Evolutionary conservation across 2,797 vertebrate genomes (phyloP).

Genomic region (Delichon dasypus): DNA sequence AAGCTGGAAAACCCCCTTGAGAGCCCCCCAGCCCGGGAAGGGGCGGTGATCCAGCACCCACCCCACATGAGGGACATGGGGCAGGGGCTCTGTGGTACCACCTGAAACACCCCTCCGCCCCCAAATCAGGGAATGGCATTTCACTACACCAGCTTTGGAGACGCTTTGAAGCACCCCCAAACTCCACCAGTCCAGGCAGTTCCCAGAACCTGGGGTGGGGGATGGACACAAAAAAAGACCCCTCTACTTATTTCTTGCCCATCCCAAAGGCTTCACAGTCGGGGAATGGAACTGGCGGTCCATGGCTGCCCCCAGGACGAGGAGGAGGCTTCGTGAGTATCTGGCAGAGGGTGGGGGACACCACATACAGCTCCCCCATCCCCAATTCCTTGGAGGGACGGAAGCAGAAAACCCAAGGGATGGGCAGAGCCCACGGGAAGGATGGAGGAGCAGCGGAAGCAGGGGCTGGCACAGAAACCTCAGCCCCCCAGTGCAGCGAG

Average conservation of each 20-base stretch:
- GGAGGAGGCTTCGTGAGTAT: neutral
- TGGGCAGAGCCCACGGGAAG: neutral
- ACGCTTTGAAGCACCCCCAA: neutral
- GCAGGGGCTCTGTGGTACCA: neutral
- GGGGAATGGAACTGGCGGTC: neutral
- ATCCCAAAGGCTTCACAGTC: neutral
- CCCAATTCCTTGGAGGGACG: neutral
- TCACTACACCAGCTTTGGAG: neutral
- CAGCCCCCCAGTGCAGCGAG: neutral
- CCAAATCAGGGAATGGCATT: neutral
- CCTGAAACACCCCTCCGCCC: neutral
- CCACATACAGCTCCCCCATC: neutral
- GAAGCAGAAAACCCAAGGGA: neutral
- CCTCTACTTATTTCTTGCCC: neutral
- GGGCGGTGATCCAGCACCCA: conserved; percentile 20
- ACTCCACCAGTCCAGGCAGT: neutral
- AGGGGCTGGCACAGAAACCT: neutral
- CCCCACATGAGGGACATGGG: neutral
- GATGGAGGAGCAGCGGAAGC: accelerated
- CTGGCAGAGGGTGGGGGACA: neutral
- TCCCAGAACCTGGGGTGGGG: neutral
- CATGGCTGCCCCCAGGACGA: accelerated
- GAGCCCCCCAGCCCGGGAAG: neutral
- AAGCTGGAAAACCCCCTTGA: neutral
- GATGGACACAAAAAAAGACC: neutral